These are phyloP conservation scores for Aculops lycopersici DNA, from an alignment of 1,140 invertebrate species.

Conservation along the genomic window DNA sequence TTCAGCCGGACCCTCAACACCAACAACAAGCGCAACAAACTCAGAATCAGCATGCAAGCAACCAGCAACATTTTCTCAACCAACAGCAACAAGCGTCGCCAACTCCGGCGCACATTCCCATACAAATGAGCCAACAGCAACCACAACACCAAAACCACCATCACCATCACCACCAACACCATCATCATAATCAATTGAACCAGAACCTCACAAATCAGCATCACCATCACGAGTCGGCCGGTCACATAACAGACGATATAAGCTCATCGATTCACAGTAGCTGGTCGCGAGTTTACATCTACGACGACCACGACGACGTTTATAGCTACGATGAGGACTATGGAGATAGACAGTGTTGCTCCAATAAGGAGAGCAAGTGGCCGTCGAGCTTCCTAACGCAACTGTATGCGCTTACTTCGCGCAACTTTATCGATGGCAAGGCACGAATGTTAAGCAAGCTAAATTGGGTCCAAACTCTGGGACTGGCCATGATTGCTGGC, in stretches of 20 bases:
- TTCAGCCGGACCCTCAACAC: too few species aligned
- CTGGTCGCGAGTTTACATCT: not conserved
- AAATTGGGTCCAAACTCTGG: conserved; percentile 44
- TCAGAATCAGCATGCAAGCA: not conserved
- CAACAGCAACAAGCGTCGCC: not conserved
- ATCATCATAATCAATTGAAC: conserved; percentile 1
- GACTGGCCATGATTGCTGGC: conserved; percentile 34
- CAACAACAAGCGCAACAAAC: too few species aligned
- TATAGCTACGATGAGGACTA: not conserved
- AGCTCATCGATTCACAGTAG: not conserved
- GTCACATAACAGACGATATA: too few species aligned
- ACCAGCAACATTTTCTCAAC: not conserved
- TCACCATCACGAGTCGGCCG: not conserved
- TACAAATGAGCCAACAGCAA: not conserved
- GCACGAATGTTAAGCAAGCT: conserved; percentile 41
- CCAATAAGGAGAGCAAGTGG: conserved; percentile 26
- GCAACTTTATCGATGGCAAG: conserved; percentile 43
- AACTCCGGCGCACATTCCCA: not conserved
- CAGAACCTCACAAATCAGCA: not conserved
- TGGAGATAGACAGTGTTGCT: not conserved
- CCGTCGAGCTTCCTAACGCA: conserved; percentile 48
- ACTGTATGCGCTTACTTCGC: conserved; percentile 34
- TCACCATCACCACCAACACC: conserved; percentile 2
- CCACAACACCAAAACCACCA: not conserved
- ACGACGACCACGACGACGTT: not conserved